phyloP scores from a whole-genome alignment of 2,113 vertebrate species.

The Aplodontia rufa region DNA sequence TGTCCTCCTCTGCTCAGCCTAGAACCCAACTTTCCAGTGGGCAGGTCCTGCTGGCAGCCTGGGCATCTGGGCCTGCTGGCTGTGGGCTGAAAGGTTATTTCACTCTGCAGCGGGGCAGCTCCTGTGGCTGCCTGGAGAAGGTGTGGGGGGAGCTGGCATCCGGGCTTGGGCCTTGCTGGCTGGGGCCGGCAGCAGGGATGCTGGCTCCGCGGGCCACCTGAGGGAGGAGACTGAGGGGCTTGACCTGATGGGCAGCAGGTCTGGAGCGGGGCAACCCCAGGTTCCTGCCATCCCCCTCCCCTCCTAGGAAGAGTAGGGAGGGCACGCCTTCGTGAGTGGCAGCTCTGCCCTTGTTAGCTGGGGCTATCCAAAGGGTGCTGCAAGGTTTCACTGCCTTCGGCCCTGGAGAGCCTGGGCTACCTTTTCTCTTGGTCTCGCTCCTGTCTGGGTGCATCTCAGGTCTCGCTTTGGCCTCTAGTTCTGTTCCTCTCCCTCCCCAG shows the following conservation, averaged over 20 bases:
- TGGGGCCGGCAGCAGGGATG: not conserved
- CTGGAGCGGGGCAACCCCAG: not conserved
- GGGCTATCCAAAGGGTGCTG: conserved; percentile 3
- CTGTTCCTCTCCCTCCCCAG: not conserved
- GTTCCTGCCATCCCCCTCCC: not conserved
- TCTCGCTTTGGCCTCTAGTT: not conserved
- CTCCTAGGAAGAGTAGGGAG: not conserved
- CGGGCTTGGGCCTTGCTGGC: not conserved
- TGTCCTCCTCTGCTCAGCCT: conserved; percentile 57
- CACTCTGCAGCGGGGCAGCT: not conserved
- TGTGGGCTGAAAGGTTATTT: conserved; percentile 25
- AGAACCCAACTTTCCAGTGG: conserved; percentile 53
- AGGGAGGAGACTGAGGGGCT: not conserved
- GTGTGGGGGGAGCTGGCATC: not conserved
- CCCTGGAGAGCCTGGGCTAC: not conserved
- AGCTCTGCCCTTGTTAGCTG: conserved; percentile 34
- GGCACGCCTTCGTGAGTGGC: not conserved
- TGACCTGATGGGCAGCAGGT: not conserved
- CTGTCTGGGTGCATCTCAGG: not conserved
- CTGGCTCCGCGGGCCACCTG: not conserved
- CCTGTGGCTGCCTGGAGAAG: not conserved
- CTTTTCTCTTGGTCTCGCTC: not conserved
- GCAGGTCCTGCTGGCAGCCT: conserved; percentile 13
- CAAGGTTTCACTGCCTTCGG: not conserved
- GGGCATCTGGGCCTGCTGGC: conserved; percentile 5